Percentiles rank a stretch among this genome's conserved stretches.
These are phyloP conservation scores for Camponotus pennsylvanicus DNA, from an alignment of 1,140 invertebrate species.

Conservation along the genomic window DNA sequence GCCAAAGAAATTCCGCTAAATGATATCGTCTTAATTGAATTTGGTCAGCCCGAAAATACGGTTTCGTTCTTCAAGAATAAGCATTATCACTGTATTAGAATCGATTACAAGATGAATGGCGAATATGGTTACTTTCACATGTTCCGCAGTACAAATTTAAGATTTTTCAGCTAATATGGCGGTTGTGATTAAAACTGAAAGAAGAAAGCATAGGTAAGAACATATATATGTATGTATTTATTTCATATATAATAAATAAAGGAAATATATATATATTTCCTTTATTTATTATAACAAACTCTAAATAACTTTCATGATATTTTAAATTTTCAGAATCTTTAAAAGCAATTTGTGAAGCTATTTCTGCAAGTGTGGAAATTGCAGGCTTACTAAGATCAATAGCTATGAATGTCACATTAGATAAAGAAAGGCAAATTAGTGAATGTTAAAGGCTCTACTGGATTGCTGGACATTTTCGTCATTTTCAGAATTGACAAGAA, in stretches of 20 bases:
- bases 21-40: slow-evolving; percentile 87
- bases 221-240: background rate
- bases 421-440: slow-evolving; percentile 91
- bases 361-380: slow-evolving; percentile 93
- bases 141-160: slow-evolving; percentile 95
- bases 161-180: slow-evolving; percentile 99
- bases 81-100: slow-evolving; percentile 91
- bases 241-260: background rate
- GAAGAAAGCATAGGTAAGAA: slow-evolving; percentile 94
- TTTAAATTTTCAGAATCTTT: slow-evolving; percentile 91
- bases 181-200: slow-evolving; percentile 94
- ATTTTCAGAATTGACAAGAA: slow-evolving; percentile 88
- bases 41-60: slow-evolving; percentile 86
- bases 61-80: slow-evolving; percentile 86
- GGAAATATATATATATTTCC: too few relatives aligned
- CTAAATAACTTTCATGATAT: background rate
- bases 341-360: slow-evolving; percentile 94
- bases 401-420: slow-evolving; percentile 89
- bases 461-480: slow-evolving; percentile 86
- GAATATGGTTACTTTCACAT: slow-evolving; percentile 95
- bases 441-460: slow-evolving; percentile 84
- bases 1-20: slow-evolving; percentile 89
- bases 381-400: slow-evolving; percentile 88
- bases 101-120: slow-evolving; percentile 92
- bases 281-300: background rate